Conservation (phyloP, 2,888 invertebrate genomes). For the Synanthedon myopaeformis region DNA sequence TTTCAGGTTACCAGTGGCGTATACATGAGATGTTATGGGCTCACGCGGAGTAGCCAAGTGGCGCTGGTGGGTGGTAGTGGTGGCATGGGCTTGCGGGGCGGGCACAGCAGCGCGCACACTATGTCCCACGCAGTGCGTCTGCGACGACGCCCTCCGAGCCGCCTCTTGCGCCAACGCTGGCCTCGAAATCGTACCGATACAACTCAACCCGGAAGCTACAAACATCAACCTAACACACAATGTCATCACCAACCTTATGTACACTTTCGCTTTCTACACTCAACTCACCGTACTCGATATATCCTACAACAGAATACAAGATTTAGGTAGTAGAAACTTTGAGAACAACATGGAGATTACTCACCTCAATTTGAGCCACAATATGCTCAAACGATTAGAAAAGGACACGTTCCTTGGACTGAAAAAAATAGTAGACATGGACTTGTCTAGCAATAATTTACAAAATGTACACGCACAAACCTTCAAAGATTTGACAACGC, state of each 20-base stretch:
- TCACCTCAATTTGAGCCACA: slow-evolving; percentile 81
- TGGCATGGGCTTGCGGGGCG: slow-evolving; percentile 65
- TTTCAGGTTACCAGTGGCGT: slow-evolving; percentile 51
- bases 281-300: slow-evolving; percentile 85
- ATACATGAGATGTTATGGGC: slow-evolving; percentile 70
- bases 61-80: slow-evolving; percentile 67
- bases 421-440: slow-evolving; percentile 74
- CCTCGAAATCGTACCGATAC: slow-evolving; percentile 88
- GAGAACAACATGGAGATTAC: slow-evolving; percentile 80
- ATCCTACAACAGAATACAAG: slow-evolving; percentile 83
- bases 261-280: slow-evolving; percentile 83
- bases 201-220: slow-evolving; percentile 87
- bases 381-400: slow-evolving; percentile 76
- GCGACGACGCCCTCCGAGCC: slow-evolving; percentile 81
- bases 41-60: slow-evolving; percentile 60
- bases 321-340: slow-evolving; percentile 85
- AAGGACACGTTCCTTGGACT: slow-evolving; percentile 84
- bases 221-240: slow-evolving; percentile 88
- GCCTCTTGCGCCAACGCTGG: slow-evolving; percentile 83
- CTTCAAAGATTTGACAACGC: slow-evolving; percentile 80
- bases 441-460: slow-evolving; percentile 84
- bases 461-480: slow-evolving; percentile 78
- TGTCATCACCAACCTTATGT: slow-evolving; percentile 81
- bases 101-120: slow-evolving; percentile 70
- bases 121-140: slow-evolving; percentile 85